Evolutionary conservation across 2,113 vertebrate genomes (phyloP), one percentile per base, ranked within the genome.

Genomic region (crab-eating macaque (Macaca fascicularis)): DNA sequence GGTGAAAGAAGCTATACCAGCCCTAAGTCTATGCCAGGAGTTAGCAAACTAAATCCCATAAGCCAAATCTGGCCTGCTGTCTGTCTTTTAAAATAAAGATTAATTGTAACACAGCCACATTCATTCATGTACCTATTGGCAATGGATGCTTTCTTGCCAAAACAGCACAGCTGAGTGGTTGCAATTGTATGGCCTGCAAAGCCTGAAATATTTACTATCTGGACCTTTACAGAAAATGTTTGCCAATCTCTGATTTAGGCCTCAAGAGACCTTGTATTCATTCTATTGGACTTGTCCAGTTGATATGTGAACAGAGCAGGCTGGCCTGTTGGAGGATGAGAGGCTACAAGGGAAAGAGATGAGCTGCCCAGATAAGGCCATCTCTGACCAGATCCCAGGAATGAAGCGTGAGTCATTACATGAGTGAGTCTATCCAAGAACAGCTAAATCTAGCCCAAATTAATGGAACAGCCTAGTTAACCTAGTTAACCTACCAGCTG

Each of bases 41-140:
- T 82, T 61, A 93, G 48, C 11, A 79, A 89, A 91, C 55, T 55
- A 43, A 8, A 95, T 64, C 20, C 23, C 23, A 90, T 5, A 35
- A 69, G 59, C 55, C n/a, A 79, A 95, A 57, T 85, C 30, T 95
- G 55, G 13, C 86, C 76, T 50, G 23, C 17, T 48, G 7, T 74
- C 78, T 61, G 12, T 78, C 86, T 97, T 89, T 94, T 35, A 67
- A 89, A 90, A 50, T 72, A 89, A 95, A 86, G 32, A 82, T 57
- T 94, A 89, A 75, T 67, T 83, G 50, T n/a, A 95, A 95, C 22
- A 69, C 7, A 93, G 35, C 38, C 78, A 91, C 17, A 69, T 16
- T 89, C 32, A 50, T 69, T 30, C 27, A 92, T 40, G 83, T 86
- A 55, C 17, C 38, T 61, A 80, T 43, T 91, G 50, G n/a, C 19